Conservation (phyloP, 2,113 vertebrate species). For the Vulpes vulpes region DNA sequence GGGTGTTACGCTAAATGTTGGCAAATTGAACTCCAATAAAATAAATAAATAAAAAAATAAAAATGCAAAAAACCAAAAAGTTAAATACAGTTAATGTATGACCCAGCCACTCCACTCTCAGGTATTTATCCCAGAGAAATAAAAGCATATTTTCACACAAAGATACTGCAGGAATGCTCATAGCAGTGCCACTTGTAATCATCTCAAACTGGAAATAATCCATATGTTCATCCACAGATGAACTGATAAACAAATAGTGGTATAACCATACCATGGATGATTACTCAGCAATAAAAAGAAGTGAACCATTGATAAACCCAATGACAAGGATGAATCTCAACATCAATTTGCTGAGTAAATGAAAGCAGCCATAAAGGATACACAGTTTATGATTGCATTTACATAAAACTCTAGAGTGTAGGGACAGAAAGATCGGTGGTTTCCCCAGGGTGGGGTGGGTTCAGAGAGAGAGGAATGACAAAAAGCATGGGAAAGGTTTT, state of each 20-base stretch:
- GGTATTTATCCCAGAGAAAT: not conserved
- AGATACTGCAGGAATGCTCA: not conserved
- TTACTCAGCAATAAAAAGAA: constrained; percentile 36
- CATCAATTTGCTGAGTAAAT: not conserved
- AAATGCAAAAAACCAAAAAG: not conserved
- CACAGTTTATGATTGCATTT: not conserved
- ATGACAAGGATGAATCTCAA: not conserved
- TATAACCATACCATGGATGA: not conserved
- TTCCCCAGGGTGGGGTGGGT: not conserved
- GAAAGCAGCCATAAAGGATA: not conserved
- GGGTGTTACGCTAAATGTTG: too few species aligned
- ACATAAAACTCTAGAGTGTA: not conserved
- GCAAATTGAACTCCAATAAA: too few species aligned
- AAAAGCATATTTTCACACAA: not conserved
- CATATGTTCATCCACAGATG: not conserved
- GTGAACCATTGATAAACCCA: not conserved
- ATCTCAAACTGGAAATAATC: not conserved
- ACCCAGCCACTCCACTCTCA: not conserved
- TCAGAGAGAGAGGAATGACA: not conserved
- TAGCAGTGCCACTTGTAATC: not conserved
- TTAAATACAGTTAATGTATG: not conserved
- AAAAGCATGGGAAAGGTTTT: not conserved
- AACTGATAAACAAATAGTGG: not conserved
- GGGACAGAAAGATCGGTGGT: not conserved
- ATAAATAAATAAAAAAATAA: too few species aligned